phyloP scores from a whole-genome alignment of 2,113 vertebrate genomes.

The Dolichallabes microphthalmus region DNA sequence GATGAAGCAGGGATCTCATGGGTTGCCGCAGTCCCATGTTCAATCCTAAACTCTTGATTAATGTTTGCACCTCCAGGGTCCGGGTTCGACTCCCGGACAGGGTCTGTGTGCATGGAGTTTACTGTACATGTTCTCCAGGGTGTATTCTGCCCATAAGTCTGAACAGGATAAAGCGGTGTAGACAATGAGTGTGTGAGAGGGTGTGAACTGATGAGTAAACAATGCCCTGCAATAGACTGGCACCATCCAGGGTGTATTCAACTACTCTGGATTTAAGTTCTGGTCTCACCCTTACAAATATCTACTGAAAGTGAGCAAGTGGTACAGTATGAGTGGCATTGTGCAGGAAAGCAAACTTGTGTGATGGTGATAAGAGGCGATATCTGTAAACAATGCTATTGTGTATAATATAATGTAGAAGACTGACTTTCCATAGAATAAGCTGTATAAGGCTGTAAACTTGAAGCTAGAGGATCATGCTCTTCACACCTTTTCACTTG shows the following conservation, averaged over 20 bases:
- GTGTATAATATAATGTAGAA: constrained; percentile 66
- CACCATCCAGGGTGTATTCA: background rate
- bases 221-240: background rate
- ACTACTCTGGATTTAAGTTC: background rate
- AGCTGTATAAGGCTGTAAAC: no score
- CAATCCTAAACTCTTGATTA: background rate
- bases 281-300: background rate
- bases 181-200: background rate
- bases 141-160: no score
- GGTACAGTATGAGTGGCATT: background rate
- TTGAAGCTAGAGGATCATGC: constrained; percentile 65
- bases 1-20: background rate
- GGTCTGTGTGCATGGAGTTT: no score
- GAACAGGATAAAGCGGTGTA: no score
- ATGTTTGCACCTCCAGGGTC: no score
- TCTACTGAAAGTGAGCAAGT: background rate
- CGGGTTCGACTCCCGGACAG: no score
- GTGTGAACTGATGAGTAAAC: background rate
- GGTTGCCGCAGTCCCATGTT: background rate
- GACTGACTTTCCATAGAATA: constrained; percentile 53
- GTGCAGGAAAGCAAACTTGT: background rate
- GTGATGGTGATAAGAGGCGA: background rate
- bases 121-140: no score
- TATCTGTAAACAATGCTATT: constrained; percentile 59
- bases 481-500: constrained; percentile 70